A percentile compares a stretch with the other conserved stretches of the same genome.
phyloP scores from a whole-genome alignment of 2,888 invertebrate species.

The Theretra japonica region DNA sequence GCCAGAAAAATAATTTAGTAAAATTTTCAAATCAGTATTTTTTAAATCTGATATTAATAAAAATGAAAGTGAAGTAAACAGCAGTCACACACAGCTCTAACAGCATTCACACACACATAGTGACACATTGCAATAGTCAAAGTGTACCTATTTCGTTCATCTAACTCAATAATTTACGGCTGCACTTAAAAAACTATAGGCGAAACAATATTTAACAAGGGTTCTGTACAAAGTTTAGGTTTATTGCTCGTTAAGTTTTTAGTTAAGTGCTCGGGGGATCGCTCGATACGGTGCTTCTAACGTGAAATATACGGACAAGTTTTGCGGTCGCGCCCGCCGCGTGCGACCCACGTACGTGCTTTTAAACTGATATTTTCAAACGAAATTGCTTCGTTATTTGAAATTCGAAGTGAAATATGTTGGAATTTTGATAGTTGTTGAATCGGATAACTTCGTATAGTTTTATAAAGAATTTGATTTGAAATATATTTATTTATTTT shows the following conservation, averaged over 20 bases:
- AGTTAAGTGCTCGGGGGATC: conserved; percentile 30
- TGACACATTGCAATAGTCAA: background rate
- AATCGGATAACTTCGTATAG: background rate
- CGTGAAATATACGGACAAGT: conserved; percentile 4
- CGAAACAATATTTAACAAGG: background rate
- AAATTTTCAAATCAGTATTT: no score
- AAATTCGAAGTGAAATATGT: background rate
- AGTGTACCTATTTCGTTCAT: background rate
- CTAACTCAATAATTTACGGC: background rate
- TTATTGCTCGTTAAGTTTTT: conserved; percentile 36
- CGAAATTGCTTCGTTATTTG: background rate
- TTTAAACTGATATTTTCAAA: background rate
- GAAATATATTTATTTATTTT: no score
- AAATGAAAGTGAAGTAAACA: no score
- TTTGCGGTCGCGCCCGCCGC: background rate
- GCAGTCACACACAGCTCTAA: no score
- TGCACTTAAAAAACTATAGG: background rate
- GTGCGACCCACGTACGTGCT: background rate
- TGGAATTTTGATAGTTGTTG: no score
- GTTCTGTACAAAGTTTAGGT: conserved; percentile 28
- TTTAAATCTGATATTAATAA: no score
- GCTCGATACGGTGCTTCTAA: background rate
- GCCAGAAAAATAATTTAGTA: no score
- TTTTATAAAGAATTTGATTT: background rate
- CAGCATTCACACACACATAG: background rate